These are phyloP conservation scores for Sisyra terminalis DNA, from an alignment of 2,888 invertebrate genomes.

Conservation along the genomic window DNA sequence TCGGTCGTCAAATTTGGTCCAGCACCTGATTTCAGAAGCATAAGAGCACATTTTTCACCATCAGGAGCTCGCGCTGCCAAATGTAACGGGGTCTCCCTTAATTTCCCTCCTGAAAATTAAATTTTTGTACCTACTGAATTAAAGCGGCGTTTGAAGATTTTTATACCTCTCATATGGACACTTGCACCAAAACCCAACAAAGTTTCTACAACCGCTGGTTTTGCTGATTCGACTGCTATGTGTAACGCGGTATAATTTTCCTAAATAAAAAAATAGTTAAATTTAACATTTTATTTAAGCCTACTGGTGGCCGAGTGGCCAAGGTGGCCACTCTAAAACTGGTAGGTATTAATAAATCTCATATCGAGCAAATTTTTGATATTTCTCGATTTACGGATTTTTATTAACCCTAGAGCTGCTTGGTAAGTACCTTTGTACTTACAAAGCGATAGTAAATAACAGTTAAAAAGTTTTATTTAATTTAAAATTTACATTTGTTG, in stretches of 20 bases:
- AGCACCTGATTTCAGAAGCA: slow-evolving; percentile 95
- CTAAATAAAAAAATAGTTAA: slow-evolving; percentile 36
- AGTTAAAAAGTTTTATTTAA: background rate
- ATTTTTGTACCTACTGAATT: background rate
- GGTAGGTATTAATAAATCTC: background rate
- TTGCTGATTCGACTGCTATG: slow-evolving; percentile 89
- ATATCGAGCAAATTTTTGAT: background rate
- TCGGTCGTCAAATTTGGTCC: slow-evolving; percentile 90
- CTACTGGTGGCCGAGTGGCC: too few relatives aligned
- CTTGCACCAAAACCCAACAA: slow-evolving; percentile 93
- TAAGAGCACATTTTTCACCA: slow-evolving; percentile 85
- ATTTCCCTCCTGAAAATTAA: slow-evolving; percentile 46
- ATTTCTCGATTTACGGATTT: too few relatives aligned
- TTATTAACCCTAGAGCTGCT: too few relatives aligned
- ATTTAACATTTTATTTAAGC: slow-evolving; percentile 15
- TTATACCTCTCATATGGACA: slow-evolving; percentile 81
- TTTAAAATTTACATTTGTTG: slow-evolving; percentile 60
- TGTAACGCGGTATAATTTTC: slow-evolving; percentile 97
- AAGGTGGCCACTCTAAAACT: background rate
- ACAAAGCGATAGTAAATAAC: too few relatives aligned
- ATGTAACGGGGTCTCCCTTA: slow-evolving; percentile 89
- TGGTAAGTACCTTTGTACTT: too few relatives aligned
- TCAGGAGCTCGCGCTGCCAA: slow-evolving; percentile 90
- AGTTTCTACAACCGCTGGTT: slow-evolving; percentile 89
- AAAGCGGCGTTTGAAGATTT: slow-evolving; percentile 3